Evolutionary conservation across 2,797 vertebrate species (phyloP).

Genomic region (Acanthurus lineatus): DNA sequence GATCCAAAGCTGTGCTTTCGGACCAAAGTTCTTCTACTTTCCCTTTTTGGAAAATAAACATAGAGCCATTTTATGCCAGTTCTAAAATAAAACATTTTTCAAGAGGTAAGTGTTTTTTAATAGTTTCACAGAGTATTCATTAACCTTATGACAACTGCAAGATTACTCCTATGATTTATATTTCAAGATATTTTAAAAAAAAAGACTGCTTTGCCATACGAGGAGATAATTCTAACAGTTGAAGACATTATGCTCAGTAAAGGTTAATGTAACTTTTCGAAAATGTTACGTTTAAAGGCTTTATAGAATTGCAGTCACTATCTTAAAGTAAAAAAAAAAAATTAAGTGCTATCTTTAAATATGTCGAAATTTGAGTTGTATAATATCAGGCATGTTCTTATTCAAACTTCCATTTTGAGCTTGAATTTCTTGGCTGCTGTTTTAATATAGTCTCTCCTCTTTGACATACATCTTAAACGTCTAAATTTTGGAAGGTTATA

Average conservation of each 20-base stretch:
- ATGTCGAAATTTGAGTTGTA: not conserved
- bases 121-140: slow-evolving; percentile 38
- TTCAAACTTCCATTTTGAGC: too few species aligned
- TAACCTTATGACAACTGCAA: slow-evolving; percentile 33
- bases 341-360: not conserved
- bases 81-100: slow-evolving; percentile 31
- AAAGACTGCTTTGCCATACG: slow-evolving; percentile 19
- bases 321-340: not conserved
- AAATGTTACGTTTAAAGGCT: slow-evolving; percentile 3
- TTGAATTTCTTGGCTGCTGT: too few species aligned
- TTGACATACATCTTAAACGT: too few species aligned
- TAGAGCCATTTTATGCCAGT: slow-evolving; percentile 10
- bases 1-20: slow-evolving; percentile 5
- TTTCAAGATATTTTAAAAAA: slow-evolving; percentile 24
- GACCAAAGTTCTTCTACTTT: not conserved
- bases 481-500: too few species aligned
- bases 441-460: too few species aligned
- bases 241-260: slow-evolving; percentile 41
- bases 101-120: slow-evolving; percentile 24
- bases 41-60: slow-evolving; percentile 19
- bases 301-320: not conserved
- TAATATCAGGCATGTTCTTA: not conserved
- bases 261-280: slow-evolving; percentile 43
- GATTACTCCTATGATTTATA: slow-evolving; percentile 28
- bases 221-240: slow-evolving; percentile 19